Percentiles rank a stretch among this genome's conserved stretches.
Evolutionary conservation across 2,888 invertebrate genomes (phyloP).

Genomic region (Agrypnus murinus): DNA sequence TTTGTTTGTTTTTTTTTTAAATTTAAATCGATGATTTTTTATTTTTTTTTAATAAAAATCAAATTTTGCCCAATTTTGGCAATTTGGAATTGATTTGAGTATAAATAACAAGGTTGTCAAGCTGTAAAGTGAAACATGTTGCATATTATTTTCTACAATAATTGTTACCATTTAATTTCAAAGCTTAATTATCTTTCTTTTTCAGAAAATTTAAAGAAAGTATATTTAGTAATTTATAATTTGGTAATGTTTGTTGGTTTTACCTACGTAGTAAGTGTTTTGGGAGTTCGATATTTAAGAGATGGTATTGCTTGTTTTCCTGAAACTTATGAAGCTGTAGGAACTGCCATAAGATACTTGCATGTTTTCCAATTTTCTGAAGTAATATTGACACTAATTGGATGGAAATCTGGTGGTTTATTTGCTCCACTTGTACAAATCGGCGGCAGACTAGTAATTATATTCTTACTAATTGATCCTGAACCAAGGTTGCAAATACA

Average conservation of each 20-base stretch:
- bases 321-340: conserved; percentile 83
- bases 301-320: conserved; percentile 83
- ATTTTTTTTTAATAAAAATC: no score
- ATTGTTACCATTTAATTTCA: no score
- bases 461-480: conserved; percentile 88
- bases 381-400: conserved; percentile 91
- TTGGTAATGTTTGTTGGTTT: conserved; percentile 92
- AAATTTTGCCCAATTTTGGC: no score
- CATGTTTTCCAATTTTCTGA: conserved; percentile 90
- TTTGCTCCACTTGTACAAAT: conserved; percentile 86
- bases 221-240: conserved; percentile 92
- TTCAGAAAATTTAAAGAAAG: conserved; percentile 85
- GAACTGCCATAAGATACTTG: conserved; percentile 85
- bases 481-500: conserved; percentile 91
- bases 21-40: no score
- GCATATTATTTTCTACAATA: no score
- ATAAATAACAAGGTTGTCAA: no score
- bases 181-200: conserved; percentile 60
- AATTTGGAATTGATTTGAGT: no score
- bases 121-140: no score
- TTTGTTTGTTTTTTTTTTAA: no score
- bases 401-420: conserved; percentile 87
- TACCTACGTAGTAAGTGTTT: conserved; percentile 82
- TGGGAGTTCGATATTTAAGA: conserved; percentile 83
- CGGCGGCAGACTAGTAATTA: conserved; percentile 79